phyloP scores from a whole-genome alignment of 2,113 vertebrate genomes.

The Pangasianodon gigas region DNA sequence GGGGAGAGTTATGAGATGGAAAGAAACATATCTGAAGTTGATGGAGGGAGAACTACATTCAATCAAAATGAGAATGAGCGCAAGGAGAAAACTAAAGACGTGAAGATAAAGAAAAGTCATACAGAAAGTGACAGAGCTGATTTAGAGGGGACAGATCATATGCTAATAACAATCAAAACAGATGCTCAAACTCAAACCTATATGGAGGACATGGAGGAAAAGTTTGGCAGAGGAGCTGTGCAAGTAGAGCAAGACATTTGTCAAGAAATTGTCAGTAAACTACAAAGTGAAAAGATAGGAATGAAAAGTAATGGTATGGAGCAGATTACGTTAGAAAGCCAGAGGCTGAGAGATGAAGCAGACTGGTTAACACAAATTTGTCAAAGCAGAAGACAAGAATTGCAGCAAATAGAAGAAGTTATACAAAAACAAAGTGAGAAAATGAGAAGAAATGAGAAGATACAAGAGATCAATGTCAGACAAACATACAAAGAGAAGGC shows the following conservation, averaged over 20 bases:
- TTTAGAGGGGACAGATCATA: not conserved
- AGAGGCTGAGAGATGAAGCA: slow-evolving; percentile 24
- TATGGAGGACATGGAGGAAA: not conserved
- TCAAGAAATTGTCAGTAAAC: not conserved
- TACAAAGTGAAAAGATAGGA: not conserved
- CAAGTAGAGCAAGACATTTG: not conserved
- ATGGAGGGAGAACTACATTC: not conserved
- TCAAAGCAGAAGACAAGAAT: slow-evolving; percentile 32
- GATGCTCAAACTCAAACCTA: slow-evolving; percentile 43
- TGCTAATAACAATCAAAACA: not conserved
- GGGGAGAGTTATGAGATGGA: no score
- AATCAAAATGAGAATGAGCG: slow-evolving; percentile 16
- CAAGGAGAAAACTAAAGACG: slow-evolving; percentile 10
- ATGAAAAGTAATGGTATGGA: slow-evolving; percentile 29
- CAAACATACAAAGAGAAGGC: not conserved
- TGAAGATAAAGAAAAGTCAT: not conserved
- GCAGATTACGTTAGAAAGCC: slow-evolving; percentile 4
- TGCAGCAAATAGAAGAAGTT: slow-evolving; percentile 18
- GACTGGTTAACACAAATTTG: slow-evolving; percentile 28
- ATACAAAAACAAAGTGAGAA: not conserved
- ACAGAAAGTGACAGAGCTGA: slow-evolving; percentile 17
- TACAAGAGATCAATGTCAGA: not conserved
- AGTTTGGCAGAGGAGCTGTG: not conserved
- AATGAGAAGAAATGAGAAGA: slow-evolving; percentile 5
- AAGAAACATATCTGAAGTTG: not conserved